These are phyloP conservation scores for Fragum fragum DNA, from an alignment of 2,888 invertebrate genomes.

Conservation along the genomic window DNA sequence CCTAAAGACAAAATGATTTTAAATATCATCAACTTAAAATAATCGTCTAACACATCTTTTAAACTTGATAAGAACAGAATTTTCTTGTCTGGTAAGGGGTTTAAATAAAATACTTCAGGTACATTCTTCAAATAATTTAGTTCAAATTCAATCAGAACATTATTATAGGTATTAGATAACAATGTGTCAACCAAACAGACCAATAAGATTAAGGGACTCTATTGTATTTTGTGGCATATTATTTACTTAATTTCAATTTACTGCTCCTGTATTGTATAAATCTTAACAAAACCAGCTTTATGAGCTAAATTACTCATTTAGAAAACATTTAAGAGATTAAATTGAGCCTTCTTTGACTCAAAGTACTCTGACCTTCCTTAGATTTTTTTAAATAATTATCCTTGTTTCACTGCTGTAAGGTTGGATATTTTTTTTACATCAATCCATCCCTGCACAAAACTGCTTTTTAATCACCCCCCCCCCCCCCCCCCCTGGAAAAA, in stretches of 20 bases:
- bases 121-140: not conserved
- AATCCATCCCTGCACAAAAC: too few relatives aligned
- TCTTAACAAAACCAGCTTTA: not conserved
- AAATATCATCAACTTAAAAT: too few relatives aligned
- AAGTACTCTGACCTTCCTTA: too few relatives aligned
- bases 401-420: too few relatives aligned
- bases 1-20: too few relatives aligned
- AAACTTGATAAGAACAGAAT: too few relatives aligned
- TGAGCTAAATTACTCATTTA: slow-evolving; percentile 5
- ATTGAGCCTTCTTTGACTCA: slow-evolving; percentile 8
- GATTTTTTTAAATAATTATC: too few relatives aligned
- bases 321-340: slow-evolving; percentile 11
- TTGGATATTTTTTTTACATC: too few relatives aligned
- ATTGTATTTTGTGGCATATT: slow-evolving; percentile 7
- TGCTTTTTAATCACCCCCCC: too few relatives aligned
- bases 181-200: slow-evolving; percentile 2
- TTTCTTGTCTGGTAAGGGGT: too few relatives aligned
- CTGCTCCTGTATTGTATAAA: not conserved
- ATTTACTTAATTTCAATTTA: slow-evolving; percentile 18
- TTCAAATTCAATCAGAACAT: not conserved
- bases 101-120: not conserved
- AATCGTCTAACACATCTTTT: too few relatives aligned
- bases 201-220: not conserved
- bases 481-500: too few relatives aligned
- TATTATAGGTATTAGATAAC: slow-evolving; percentile 3